These are phyloP conservation scores for Hydrochoerus hydrochaeris DNA, from an alignment of 2,113 vertebrate species.

Conservation along the genomic window DNA sequence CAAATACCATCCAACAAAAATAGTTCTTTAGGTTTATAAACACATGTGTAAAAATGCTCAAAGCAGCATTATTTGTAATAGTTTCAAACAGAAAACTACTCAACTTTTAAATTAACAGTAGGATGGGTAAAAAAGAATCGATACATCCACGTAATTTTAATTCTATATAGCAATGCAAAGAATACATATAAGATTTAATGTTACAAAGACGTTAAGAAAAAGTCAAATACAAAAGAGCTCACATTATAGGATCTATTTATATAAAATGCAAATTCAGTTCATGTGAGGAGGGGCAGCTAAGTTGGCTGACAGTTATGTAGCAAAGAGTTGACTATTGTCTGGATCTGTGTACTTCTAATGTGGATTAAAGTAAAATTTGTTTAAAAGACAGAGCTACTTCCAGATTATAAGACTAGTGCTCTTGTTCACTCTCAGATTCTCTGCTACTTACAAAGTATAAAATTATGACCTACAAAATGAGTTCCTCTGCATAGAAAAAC, in stretches of 20 bases:
- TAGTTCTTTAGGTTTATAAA: neutral
- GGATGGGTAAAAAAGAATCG: neutral
- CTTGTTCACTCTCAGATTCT: neutral
- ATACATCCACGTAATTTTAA: neutral
- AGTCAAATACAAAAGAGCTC: neutral
- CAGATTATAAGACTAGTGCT: neutral
- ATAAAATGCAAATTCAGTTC: neutral
- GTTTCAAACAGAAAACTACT: neutral
- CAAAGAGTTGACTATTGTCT: neutral
- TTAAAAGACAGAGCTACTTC: constrained; percentile 26
- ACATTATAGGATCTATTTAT: neutral
- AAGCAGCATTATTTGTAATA: neutral
- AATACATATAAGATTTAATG: neutral
- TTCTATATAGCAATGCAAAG: neutral
- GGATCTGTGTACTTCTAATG: neutral
- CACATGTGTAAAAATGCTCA: neutral
- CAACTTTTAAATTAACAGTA: neutral
- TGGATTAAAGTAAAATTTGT: constrained; percentile 7
- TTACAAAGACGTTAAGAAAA: neutral
- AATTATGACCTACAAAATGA: constrained; percentile 13
- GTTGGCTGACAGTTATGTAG: neutral
- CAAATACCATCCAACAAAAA: neutral
- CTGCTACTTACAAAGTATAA: constrained; percentile 31
- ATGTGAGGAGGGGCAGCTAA: neutral
- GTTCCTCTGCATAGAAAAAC: neutral